These are phyloP conservation scores for Drosophila siamana DNA, from an alignment of 2,888 invertebrate genomes.

Conservation along the genomic window DNA sequence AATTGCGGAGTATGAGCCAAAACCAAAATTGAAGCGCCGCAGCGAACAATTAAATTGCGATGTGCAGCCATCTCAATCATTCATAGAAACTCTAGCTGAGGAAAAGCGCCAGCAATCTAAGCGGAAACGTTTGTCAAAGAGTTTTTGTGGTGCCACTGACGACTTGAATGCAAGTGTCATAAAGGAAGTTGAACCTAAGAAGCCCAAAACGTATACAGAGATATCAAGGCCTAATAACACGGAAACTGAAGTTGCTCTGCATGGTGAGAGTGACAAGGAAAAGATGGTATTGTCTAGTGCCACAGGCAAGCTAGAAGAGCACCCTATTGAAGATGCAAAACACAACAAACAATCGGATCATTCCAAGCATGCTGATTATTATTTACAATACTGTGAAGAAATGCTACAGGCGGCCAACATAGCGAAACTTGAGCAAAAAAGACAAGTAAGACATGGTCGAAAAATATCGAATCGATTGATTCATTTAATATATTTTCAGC, in stretches of 20 bases:
- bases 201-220: neutral
- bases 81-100: constrained; percentile 74
- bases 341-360: neutral
- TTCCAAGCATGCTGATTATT: constrained; percentile 31
- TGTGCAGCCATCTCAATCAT: constrained; percentile 79
- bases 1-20: constrained; percentile 23
- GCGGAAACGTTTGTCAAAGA: constrained; percentile 77
- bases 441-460: constrained; percentile 58
- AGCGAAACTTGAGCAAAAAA: constrained; percentile 74
- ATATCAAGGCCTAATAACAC: neutral
- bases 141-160: constrained; percentile 67
- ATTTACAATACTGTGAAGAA: constrained; percentile 74
- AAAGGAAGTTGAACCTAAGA: constrained; percentile 14
- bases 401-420: constrained; percentile 78
- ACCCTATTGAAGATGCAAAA: neutral
- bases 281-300: neutral
- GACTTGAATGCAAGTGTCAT: constrained; percentile 29
- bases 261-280: neutral
- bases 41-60: constrained; percentile 51
- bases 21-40: constrained; percentile 53
- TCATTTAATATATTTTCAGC: constrained; percentile 49
- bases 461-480: neutral
- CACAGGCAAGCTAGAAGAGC: neutral
- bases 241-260: neutral
- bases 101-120: constrained; percentile 42